Evolutionary conservation across 2,888 invertebrate genomes (phyloP), one percentile per base, ranked within the genome.

Genomic region (Stegophylla sp.): DNA sequence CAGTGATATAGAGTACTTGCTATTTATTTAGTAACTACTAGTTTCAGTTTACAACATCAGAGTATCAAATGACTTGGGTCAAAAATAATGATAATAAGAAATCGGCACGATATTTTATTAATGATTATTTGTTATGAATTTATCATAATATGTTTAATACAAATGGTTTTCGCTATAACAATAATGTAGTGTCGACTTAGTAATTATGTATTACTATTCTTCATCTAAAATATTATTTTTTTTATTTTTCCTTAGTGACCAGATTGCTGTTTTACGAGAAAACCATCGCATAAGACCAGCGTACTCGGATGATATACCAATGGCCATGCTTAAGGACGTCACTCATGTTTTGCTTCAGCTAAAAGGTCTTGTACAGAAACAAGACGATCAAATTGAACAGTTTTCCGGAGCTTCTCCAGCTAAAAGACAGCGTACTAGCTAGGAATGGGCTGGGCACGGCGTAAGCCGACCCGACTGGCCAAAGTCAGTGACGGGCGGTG

Each of bases 201-300:
- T n/a, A n/a, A n/a, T n/a, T n/a, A n/a, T n/a, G n/a, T n/a, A n/a
- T n/a, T n/a, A n/a, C n/a, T n/a, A n/a, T n/a, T n/a, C n/a, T n/a
- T n/a, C n/a, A n/a, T n/a, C n/a, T n/a, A n/a, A n/a, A n/a, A n/a
- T n/a, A n/a, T n/a, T n/a, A n/a, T n/a, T n/a, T n/a, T n/a, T n/a
- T n/a, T n/a, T n/a, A n/a, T n/a, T n/a, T n/a, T n/a, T n/a, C n/a
- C n/a, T n/a, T n/a, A 77, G 76, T 48, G 64, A 90, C 48, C 94
- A 95, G 86, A 90, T 93, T 86, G 91, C 92, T 87, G 91, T 93
- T 81, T 88, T 94, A 53, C 90, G 92, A 85, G 92, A 92, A 86
- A 91, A 91, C 56, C 93, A 93, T 85, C 93, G 93, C 86, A 91
- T 91, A 86, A 89, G 90, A 84, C 88, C 90, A 59, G 88, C 91